Base-by-base conservation (phyloP, 1,140 invertebrate genomes). In the Tetragonula clypearis region DNA sequence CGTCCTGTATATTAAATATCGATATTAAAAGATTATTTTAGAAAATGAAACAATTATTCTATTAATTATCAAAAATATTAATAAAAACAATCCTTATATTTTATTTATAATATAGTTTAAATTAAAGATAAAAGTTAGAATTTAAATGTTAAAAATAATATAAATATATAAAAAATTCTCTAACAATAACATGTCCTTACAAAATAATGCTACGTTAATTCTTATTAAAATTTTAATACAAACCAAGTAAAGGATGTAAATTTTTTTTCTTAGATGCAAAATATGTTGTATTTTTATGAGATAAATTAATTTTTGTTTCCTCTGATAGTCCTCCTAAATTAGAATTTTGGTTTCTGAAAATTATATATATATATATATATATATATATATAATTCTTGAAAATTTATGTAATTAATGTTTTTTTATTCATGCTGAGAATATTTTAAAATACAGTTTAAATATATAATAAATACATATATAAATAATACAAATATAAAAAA, bases 201-300 rank as follows among this genome's bases (percentile, higher is more conserved):
- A 23, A 41, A 83, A 17, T 56, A 83, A 17, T 56, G 17, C 49
- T n/a, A 58, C 17, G 60, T n/a, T 66, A 41, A 60, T 76, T 65
- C 4, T 30, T 72, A 78, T 73, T 68, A n/a, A 84, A 87, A 41
- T 75, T 62, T 81, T 49, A 88, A 84, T 92, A 94, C 92, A 90
- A 91, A 94, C 93, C 92, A 87, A 93, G 87, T 86, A 95, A 93
- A 87, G 95, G 91, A 91, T 92, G 86, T 85, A 94, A 94, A 82
- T 92, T 86, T 65, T 95, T 92, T 92, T 92, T 94, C 92, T 95
- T 93, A 92, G 94, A 92, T 93, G 94, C 72, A 93, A 95, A 72
- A 93, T 92, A 91, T 58, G 85, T 74, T 53, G 86, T 71, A 84
- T 83, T 92, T 79, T 86, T 92, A 58, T 87, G 92, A 86, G 89